These are phyloP conservation scores for Drosophila nigricruria DNA, from an alignment of 2,888 invertebrate species.

Conservation along the genomic window DNA sequence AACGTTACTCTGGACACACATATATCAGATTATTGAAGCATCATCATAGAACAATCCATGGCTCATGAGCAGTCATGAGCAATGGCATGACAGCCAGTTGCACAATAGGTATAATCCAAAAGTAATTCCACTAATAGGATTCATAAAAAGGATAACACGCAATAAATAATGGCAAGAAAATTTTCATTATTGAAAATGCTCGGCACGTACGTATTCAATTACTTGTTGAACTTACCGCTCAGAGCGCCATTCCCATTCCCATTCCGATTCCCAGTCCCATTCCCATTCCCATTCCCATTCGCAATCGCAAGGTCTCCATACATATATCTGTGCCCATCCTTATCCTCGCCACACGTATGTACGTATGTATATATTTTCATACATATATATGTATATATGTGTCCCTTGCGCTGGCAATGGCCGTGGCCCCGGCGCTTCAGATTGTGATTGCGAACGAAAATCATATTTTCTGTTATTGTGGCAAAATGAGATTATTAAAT, in stretches of 20 bases:
- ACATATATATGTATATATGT: constrained; percentile 8
- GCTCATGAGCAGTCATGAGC: constrained; percentile 41
- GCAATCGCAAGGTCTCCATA: constrained; percentile 20
- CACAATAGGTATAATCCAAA: constrained; percentile 54
- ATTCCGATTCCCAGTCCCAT: background rate
- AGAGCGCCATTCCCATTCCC: constrained; percentile 33
- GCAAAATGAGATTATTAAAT: constrained; percentile 81
- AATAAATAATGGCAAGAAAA: constrained; percentile 73
- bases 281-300: background rate
- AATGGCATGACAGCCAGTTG: constrained; percentile 1
- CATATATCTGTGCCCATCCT: constrained; percentile 7
- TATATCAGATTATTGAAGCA: constrained; percentile 16
- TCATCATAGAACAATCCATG: constrained; percentile 32
- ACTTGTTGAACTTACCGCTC: constrained; percentile 82
- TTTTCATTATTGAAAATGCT: constrained; percentile 77
- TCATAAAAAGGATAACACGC: constrained; percentile 81
- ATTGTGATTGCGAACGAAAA: constrained; percentile 69
- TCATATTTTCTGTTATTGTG: constrained; percentile 82
- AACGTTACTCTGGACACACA: no score
- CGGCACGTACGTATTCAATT: constrained; percentile 83
- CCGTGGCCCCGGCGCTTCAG: constrained; percentile 50
- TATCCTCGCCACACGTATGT: constrained; percentile 11
- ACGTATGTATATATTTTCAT: constrained; percentile 5
- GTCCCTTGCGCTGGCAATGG: constrained; percentile 33
- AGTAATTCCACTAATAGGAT: constrained; percentile 81